Conservation (phyloP, 1,140 invertebrate genomes). For the Anastrepha ludens region DNA sequence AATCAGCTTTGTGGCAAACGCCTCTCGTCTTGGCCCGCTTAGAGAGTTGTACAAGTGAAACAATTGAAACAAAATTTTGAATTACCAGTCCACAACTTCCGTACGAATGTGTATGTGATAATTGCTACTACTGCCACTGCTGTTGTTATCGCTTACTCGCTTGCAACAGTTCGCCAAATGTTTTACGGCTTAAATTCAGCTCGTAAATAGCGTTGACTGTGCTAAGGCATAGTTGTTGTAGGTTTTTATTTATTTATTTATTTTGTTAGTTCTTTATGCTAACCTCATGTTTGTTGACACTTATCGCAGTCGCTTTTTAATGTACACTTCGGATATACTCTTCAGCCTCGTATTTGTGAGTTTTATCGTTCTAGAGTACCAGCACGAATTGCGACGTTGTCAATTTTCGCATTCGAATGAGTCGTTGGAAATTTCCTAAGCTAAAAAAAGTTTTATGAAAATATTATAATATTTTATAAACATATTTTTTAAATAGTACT, state of each 20-base stretch:
- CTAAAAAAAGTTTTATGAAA: no score
- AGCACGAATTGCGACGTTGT: not conserved
- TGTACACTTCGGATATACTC: not conserved
- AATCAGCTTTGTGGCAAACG: constrained; percentile 27
- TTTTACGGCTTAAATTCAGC: not conserved
- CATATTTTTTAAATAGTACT: no score
- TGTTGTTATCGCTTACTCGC: not conserved
- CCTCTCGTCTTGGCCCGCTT: not conserved
- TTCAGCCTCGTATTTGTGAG: not conserved
- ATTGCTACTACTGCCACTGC: not conserved
- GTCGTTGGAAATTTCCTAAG: no score
- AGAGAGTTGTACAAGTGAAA: not conserved
- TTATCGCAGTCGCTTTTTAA: not conserved
- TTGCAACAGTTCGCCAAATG: not conserved
- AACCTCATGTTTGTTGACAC: not conserved
- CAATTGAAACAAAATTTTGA: constrained; percentile 21
- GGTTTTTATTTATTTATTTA: not conserved
- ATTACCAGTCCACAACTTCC: constrained; percentile 27
- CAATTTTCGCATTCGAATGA: not conserved
- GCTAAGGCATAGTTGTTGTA: not conserved
- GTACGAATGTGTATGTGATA: not conserved
- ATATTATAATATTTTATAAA: no score
- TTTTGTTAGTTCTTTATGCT: not conserved
- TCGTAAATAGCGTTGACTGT: not conserved
- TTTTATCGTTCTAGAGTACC: no score